Base-by-base conservation (phyloP, 2,797 vertebrate species). In the Acipenser oxyrinchus region DNA sequence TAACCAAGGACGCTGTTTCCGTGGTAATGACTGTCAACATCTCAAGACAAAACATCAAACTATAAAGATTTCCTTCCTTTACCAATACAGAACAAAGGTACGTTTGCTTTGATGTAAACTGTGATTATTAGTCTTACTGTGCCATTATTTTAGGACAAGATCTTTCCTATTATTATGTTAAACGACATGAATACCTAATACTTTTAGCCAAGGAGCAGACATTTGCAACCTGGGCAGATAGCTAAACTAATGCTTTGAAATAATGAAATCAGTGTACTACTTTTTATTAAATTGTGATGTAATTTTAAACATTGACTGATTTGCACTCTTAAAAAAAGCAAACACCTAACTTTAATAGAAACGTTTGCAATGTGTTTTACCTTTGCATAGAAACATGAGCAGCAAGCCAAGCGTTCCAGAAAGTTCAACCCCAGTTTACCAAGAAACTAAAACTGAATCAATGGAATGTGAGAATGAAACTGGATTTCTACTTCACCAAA, bases 1-100 rank as follows among this genome's bases (percentile, higher is more conserved):
- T 86, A 81, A 66, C 83, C 72, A 72, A 57, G 78, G 83, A 84
- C 86, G 89, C 80, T 12, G 85, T 83, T 78, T 74, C 86, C 70
- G 77, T 74, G 71, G 76, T 71, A 73, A 86, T 75, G 75, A 70
- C 69, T 78, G 71, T 77, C 85, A 82, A 79, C 77, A 70, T 48
- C 72, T 72, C 53, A 66, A 72, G 69, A 11, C 55, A n/a, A 13
- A n/a, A 11, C 12, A n/a, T 7, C 10, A 58, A 7, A 58, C 15
- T 58, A n/a, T 13, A 58, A 9, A 58, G 55, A 11, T 58, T 13
- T 58, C 15, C 12, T n/a, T 58, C 11, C 11, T n/a, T 18, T 11
- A 58, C 12, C 55, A 13, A 58, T 11, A 11, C 15, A n/a, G 15
- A 58, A n/a, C 55, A 11, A 58, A 58, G 55, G 55, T 58, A 58